Conservation (phyloP, 2,797 vertebrate genomes). For the Eulemur albifrons region DNA sequence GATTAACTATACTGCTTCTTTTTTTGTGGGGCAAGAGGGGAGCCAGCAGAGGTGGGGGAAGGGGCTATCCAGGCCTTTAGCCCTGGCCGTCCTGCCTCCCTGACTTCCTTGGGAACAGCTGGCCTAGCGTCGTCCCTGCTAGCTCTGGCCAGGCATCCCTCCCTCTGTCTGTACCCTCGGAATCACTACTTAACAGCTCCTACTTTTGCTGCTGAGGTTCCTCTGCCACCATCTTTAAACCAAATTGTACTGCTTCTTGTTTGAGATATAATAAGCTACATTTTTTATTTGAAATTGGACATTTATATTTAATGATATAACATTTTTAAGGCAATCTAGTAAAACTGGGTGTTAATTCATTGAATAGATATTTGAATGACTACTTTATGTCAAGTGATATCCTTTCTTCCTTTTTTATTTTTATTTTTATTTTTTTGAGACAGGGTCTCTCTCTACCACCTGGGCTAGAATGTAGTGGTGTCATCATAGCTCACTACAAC, state of each 20-base stretch:
- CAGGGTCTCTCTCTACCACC: not conserved
- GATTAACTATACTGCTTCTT: no score
- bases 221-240: constrained; percentile 94
- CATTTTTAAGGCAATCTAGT: not conserved
- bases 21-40: constrained; percentile 71
- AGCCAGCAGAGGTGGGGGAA: not conserved
- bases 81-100: not conserved
- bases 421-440: not conserved
- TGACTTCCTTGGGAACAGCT: not conserved
- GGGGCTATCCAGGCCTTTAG: not conserved
- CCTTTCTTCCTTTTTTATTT: not conserved
- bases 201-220: constrained; percentile 93
- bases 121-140: not conserved
- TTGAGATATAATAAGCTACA: no score
- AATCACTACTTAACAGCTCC: constrained; percentile 92
- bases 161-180: constrained; percentile 86
- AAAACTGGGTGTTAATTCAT: not conserved
- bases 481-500: not conserved
- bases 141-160: not conserved
- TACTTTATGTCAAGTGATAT: not conserved
- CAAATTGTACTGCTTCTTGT: not conserved
- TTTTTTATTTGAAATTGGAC: no score
- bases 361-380: not conserved
- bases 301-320: no score
- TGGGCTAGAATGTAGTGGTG: not conserved